Percentiles rank a stretch among this genome's conserved stretches.
Evolutionary conservation across 92 coral and sea anemone genomes (phyloP).

Genomic region (Porites evermanni): DNA sequence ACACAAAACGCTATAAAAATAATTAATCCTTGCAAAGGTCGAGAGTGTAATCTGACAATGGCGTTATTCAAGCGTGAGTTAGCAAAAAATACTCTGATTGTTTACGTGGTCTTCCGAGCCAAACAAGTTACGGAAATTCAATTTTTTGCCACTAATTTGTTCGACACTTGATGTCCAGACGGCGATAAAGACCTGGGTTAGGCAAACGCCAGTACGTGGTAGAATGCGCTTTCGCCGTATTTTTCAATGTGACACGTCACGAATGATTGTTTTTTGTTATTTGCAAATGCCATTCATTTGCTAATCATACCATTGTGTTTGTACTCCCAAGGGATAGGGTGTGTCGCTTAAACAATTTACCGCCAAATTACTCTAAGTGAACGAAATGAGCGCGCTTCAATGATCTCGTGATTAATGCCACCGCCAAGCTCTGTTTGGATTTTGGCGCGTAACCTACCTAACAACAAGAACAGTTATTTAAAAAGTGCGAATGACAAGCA

Average conservation of each 20-base stretch:
- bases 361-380: constrained; percentile 82
- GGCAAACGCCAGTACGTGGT: constrained; percentile 33
- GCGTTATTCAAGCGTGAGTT: constrained; percentile 42
- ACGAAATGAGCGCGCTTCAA: constrained; percentile 56
- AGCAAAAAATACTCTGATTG: constrained; percentile 28
- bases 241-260: constrained; percentile 49
- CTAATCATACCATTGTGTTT: constrained; percentile 79
- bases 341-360: constrained; percentile 80
- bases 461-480: background rate
- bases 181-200: background rate
- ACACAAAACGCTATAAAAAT: constrained; percentile 52
- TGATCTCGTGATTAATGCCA: constrained; percentile 51
- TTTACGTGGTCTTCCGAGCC: constrained; percentile 20
- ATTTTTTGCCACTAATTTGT: constrained; percentile 32
- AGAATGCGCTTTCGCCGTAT: constrained; percentile 38
- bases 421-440: constrained; percentile 9
- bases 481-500: background rate
- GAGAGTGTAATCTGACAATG: constrained; percentile 53
- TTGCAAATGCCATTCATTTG: constrained; percentile 70
- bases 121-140: constrained; percentile 50
- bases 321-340: constrained; percentile 91
- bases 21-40: constrained; percentile 41
- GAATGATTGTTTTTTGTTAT: constrained; percentile 67
- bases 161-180: constrained; percentile 18
- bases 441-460: constrained; percentile 49